Base-by-base conservation (phyloP, 1,140 invertebrate genomes). In the Bombus waltoni region DNA sequence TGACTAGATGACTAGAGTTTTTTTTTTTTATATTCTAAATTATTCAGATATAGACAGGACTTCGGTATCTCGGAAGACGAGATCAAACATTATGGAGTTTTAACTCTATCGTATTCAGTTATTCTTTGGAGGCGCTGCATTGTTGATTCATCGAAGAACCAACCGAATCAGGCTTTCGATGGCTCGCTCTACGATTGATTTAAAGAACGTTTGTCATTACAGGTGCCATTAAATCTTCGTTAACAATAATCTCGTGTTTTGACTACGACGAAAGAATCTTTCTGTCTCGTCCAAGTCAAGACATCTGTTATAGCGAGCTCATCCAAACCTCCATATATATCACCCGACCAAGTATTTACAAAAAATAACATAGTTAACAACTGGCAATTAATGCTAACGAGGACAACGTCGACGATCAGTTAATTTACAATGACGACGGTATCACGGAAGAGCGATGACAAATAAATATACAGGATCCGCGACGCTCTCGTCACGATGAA, bases 51-150 rank as follows among this genome's bases (percentile, higher is more conserved):
- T 59, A 59, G 1, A 92, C 89, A 92, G 87, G 92, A 93, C 89
- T 86, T 86, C 84, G 76, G n/a, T 73, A 57, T 92, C 89, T 90
- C 91, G 73, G 76, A 76, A 65, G 87, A 62, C 81, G 75, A 89
- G 83, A 80, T 32, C 59, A 57, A 78, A 88, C 86, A 89, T 83
- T 75, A 80, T 85, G 88, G 84, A 91, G 62, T 32, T 65, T 71
- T 79, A 65, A 42, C 44, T 32, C 70, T 82, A 75, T 82, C 79
- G 28, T 76, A 85, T 81, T 91, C 80, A 92, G 87, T 94, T 92
- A 94, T 83, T 95, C 94, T 95, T 95, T 95, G 94, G 94, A 95
- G 94, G 94, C 91, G 94, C 94, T 95, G 94, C 92, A 94, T 95
- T 85, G 93, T 94, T 93, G 94, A 78, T 94, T 89, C 91, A 65